Base-by-base conservation (phyloP, 2,888 invertebrate genomes). In the Leptinotarsa haldemani region DNA sequence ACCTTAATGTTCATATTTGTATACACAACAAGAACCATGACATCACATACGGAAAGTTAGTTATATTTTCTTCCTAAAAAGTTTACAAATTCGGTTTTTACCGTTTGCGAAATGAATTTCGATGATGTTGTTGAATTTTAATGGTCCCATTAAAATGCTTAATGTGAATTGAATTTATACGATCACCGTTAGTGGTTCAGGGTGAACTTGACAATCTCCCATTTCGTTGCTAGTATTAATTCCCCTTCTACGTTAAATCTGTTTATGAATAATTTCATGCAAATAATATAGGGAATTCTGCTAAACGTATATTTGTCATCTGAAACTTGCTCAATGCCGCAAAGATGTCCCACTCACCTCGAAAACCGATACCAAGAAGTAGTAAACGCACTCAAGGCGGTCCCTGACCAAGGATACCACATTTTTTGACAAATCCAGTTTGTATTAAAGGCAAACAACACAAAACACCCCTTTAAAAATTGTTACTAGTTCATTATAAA, bases 31-130 rank as follows among this genome's bases (percentile, higher is more conserved):
- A 61, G 40, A 61, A 40, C 30, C n/a, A 61, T 61, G 40, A 40
- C 61, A 61, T 61, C 61, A 61, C 30, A 3, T 30, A 16, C 61
- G 61, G 61, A 61, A 61, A 61, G 5, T 30, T 9, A 61, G 30
- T 61, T 40, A 61, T 61, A n/a, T 40, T 30, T 30, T 30, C 30
- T 61, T 61, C 61, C 61, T 61, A 25, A 61, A 61, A 61, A 13
- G 61, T 40, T 61, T 61, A 40, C 61, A 25, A 61, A 61, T 30
- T 18, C n/a, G 30, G 61, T 25, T 61, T 61, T 61, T 61, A 61
- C 61, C 61, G 61, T 61, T 61, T n/a, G 61, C 61, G n/a, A 61
- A 61, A 40, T 40, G n/a, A 61, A n/a, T 61, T 61, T 12, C 22
- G 16, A n/a, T n/a, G 7, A 61, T 25, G 58, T n/a, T 16, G 61